Evolutionary conservation across 1,140 invertebrate species (phyloP), one percentile per base, ranked within the genome.

Genomic region (Myzus persicae): DNA sequence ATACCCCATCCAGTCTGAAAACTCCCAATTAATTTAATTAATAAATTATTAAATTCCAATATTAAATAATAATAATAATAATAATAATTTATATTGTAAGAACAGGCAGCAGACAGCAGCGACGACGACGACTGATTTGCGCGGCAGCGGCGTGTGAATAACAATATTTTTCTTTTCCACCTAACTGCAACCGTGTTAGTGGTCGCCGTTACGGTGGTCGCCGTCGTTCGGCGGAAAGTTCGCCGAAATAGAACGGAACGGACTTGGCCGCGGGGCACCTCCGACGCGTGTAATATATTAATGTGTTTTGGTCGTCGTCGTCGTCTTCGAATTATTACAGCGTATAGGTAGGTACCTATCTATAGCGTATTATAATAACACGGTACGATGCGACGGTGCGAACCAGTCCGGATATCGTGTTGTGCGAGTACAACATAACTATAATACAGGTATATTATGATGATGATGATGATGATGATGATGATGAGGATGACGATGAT

Each of bases 331-430:
- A 67, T n/a, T 67, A n/a, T 0, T 54, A 31, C 14, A 4, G 54
- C 1, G 54, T 14, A 54, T 24, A 24, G 0, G 9, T 44, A 44
- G 0, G 46, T 24, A 24, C 22, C 48, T 14, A 67, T 1, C 51
- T 54, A 31, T 26, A 59, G 59, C n/a, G n/a, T 59, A 8, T 31
- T 67, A 14, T 76, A 76, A 76, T 76, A n/a, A n/a, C 59, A 76
- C n/a, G 59, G 59, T 67, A n/a, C 59, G 59, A n/a, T 0, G 59
- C 59, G 59, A 67, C 76, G 76, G 76, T 67, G 31, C 76, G 76
- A 82, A 82, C 76, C 14, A 76, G 36, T 82, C 76, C 76, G 76
- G 76, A 76, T 76, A 76, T 76, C 59, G 59, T n/a, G 59, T 76
- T 76, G 59, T 76, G 59, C 7, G 36, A 36, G 76, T 38, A 82